phyloP scores from a whole-genome alignment of 2,797 vertebrate species.

The Danio albolineatus region DNA sequence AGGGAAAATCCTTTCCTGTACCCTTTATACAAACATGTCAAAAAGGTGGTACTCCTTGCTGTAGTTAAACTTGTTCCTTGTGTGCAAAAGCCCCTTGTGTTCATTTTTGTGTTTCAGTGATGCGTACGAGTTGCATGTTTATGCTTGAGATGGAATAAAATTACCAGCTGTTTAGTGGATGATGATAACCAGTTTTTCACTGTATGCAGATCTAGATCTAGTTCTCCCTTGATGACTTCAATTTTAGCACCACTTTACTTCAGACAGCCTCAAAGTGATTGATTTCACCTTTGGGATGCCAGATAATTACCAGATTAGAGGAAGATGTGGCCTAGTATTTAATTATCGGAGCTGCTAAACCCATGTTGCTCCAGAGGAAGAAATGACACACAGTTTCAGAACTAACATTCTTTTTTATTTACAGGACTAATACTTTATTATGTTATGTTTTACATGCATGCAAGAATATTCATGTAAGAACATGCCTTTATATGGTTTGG shows the following conservation, averaged over 20 bases:
- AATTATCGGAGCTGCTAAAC: neutral
- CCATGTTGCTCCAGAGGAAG: neutral
- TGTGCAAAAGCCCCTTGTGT: no score
- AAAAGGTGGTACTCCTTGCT: no score
- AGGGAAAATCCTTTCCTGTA: no score
- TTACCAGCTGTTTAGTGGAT: no score
- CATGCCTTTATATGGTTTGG: neutral
- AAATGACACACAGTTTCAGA: neutral
- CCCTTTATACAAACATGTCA: no score
- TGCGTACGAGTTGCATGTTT: no score
- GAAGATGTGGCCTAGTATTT: slow-evolving; percentile 12
- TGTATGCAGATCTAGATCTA: neutral
- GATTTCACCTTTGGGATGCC: neutral
- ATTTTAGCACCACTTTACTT: neutral
- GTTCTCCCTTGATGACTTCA: neutral
- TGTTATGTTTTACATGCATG: neutral
- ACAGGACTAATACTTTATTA: neutral
- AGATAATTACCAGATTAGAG: neutral
- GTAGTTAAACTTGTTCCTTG: no score
- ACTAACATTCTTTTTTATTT: neutral
- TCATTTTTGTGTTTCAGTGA: no score
- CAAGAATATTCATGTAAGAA: neutral
- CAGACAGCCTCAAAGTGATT: neutral
- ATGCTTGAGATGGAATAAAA: no score
- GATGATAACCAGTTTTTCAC: no score